These are phyloP conservation scores for Oreochromis grahami DNA, from an alignment of 2,797 vertebrate genomes.

Conservation along the genomic window DNA sequence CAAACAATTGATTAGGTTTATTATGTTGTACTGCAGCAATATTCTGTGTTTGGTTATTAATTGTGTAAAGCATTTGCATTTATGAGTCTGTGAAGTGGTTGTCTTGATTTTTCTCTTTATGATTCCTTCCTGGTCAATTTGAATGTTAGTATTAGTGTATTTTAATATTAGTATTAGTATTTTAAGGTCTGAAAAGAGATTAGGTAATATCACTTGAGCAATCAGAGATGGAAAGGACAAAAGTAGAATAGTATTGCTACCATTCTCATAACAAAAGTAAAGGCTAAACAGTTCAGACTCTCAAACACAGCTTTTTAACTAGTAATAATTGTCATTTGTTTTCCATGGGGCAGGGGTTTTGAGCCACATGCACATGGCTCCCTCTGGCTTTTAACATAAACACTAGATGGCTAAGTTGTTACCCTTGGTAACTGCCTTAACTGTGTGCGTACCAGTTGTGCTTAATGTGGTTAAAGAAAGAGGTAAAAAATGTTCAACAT, in stretches of 20 bases:
- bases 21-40: background rate
- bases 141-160: background rate
- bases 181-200: background rate
- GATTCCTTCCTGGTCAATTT: background rate
- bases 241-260: background rate
- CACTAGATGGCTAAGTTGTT: fast-evolving
- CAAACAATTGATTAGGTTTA: background rate
- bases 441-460: background rate
- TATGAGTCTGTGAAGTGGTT: background rate
- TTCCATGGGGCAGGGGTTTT: background rate
- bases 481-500: background rate
- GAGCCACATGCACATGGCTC: background rate
- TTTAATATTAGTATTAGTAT: background rate
- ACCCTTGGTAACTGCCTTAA: background rate
- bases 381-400: background rate
- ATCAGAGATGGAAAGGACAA: background rate
- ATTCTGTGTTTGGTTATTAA: background rate
- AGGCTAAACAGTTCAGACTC: background rate
- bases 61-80: background rate
- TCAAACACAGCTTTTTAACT: background rate
- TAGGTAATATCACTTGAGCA: background rate
- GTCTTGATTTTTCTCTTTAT: background rate
- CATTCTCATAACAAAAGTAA: background rate
- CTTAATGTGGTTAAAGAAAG: background rate
- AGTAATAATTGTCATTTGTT: background rate